phyloP scores from a whole-genome alignment of 2,888 invertebrate genomes.

The Micropterix aruncella region DNA sequence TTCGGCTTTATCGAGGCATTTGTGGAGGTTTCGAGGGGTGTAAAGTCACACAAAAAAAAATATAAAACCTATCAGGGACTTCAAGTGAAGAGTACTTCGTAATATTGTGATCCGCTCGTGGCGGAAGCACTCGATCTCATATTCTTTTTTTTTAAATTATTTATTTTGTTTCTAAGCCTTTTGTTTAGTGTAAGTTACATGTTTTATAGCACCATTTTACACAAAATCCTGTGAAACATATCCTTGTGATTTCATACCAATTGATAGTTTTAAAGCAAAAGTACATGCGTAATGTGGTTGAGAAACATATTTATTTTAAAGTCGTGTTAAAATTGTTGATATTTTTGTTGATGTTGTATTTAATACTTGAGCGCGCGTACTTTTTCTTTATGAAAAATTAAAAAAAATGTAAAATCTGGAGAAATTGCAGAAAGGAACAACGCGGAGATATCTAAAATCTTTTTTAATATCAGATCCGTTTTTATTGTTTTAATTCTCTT shows the following conservation, averaged over 20 bases:
- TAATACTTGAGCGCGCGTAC: no score
- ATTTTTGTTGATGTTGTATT: no score
- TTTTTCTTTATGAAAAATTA: no score
- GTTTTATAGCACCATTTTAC: not conserved
- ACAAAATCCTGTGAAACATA: not conserved
- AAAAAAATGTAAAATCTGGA: no score
- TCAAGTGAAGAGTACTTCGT: conserved; percentile 33
- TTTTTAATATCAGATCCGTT: no score
- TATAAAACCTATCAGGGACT: conserved; percentile 24
- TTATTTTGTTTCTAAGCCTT: not conserved
- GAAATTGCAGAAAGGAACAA: no score
- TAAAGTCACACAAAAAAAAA: not conserved
- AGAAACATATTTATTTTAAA: no score
- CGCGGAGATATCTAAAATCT: no score
- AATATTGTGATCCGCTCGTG: not conserved
- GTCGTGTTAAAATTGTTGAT: no score
- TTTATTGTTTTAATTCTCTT: no score
- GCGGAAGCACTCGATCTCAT: not conserved
- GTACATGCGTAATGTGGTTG: no score
- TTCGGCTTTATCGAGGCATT: not conserved
- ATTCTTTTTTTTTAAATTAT: not conserved
- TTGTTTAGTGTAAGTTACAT: not conserved
- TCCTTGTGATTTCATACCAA: not conserved
- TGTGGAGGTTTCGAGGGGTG: not conserved
- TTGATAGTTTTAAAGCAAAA: no score